A percentile compares a stretch with the other conserved stretches of the same genome.
Evolutionary conservation across 1,140 invertebrate genomes (phyloP).

Genomic region (Bombus difficillimus): DNA sequence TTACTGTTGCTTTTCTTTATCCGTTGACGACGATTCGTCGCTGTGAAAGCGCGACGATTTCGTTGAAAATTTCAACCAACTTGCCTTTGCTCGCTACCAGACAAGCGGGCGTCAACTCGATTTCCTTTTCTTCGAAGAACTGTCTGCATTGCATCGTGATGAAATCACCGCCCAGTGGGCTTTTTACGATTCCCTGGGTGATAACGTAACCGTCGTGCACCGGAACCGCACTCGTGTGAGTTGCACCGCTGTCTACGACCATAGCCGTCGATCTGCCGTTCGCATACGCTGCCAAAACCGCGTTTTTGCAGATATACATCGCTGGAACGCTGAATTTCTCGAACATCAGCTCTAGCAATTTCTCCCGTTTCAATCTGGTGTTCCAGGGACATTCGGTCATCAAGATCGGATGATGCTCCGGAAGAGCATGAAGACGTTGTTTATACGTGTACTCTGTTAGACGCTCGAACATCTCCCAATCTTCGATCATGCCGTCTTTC

Average conservation of each 20-base stretch:
- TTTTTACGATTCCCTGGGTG: conserved; percentile 94
- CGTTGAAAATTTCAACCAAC: neutral
- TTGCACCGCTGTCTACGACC: conserved; percentile 96
- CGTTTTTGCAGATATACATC: conserved; percentile 97
- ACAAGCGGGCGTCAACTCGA: conserved; percentile 95
- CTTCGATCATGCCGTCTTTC: conserved; percentile 97
- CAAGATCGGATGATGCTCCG: conserved; percentile 94
- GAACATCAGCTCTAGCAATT: conserved; percentile 96
- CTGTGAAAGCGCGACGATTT: too few relatives aligned
- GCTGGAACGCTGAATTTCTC: conserved; percentile 98
- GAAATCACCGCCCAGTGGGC: conserved; percentile 96
- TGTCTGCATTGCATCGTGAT: conserved; percentile 93
- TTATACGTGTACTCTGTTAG: conserved; percentile 94
- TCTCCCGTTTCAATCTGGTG: conserved; percentile 92
- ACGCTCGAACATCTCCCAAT: conserved; percentile 98
- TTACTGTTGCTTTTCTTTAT: neutral
- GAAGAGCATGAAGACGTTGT: conserved; percentile 84
- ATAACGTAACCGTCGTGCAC: conserved; percentile 97
- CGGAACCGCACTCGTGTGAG: conserved; percentile 96
- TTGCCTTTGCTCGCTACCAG: conserved; percentile 89
- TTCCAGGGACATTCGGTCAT: conserved; percentile 98
- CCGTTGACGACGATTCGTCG: neutral
- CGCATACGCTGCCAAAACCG: conserved; percentile 96
- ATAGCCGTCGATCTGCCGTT: conserved; percentile 95
- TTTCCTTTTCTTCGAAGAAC: conserved; percentile 89